These are phyloP conservation scores for Stegophylla sp. DNA, from an alignment of 2,888 invertebrate species.

Conservation along the genomic window DNA sequence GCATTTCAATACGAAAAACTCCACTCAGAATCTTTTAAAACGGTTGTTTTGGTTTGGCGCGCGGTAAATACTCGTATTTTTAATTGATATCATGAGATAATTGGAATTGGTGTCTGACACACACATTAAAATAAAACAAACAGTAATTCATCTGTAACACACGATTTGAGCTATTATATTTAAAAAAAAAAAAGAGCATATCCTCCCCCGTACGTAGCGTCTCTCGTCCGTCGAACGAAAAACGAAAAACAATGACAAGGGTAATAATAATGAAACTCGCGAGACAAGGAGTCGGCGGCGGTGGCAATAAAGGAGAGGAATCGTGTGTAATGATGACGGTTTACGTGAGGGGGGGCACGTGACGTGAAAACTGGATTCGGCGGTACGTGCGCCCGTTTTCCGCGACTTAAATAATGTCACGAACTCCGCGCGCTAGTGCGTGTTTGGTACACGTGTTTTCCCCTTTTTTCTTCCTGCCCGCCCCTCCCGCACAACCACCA, in stretches of 20 bases:
- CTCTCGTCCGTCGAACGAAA: not conserved
- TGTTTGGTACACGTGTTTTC: not conserved
- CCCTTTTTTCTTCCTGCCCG: not conserved
- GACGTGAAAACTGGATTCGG: conserved; percentile 12
- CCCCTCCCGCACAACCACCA: not conserved
- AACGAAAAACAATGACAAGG: not conserved
- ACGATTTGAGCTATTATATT: too few species aligned
- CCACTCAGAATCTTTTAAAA: too few species aligned
- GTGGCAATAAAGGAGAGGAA: not conserved
- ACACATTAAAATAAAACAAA: too few species aligned
- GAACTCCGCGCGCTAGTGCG: not conserved
- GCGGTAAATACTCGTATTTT: too few species aligned
- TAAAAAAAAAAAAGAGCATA: too few species aligned
- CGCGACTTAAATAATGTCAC: conserved; percentile 40
- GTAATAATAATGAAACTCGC: not conserved
- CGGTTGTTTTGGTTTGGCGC: too few species aligned
- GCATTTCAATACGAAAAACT: too few species aligned
- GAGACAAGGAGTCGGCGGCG: not conserved
- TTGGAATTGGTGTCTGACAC: too few species aligned
- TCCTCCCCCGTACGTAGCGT: not conserved
- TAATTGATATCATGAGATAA: too few species aligned
- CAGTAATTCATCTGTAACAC: too few species aligned
- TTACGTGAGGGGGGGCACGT: not conserved
- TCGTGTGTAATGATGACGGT: not conserved
- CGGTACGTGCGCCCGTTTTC: not conserved